Evolutionary conservation across 92 coral and sea anemone species (phyloP).

Genomic region (Porites divaricata): DNA sequence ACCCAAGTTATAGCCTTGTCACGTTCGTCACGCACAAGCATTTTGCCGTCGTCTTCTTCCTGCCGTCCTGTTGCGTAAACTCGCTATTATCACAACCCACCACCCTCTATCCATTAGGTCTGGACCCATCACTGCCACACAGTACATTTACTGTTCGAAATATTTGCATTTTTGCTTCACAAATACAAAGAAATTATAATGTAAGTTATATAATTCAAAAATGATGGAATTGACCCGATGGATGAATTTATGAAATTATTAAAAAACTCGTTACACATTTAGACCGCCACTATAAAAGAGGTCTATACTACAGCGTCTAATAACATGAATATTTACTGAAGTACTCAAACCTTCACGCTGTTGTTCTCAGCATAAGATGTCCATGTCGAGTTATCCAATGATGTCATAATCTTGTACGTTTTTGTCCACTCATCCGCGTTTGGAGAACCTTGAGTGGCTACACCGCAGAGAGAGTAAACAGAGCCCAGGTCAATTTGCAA

Average conservation of each 20-base stretch:
- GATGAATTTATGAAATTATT: too few species aligned
- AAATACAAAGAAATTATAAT: too few species aligned
- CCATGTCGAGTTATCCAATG: slow-evolving; percentile 7
- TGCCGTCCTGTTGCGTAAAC: too few species aligned
- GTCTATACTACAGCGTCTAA: background rate
- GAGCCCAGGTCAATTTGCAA: slow-evolving; percentile 49
- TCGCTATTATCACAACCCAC: too few species aligned
- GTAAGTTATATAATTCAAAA: too few species aligned
- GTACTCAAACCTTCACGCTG: background rate
- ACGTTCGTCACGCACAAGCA: too few species aligned
- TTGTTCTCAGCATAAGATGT: slow-evolving; percentile 1
- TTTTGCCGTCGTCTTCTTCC: too few species aligned
- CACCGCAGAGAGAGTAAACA: slow-evolving; percentile 30
- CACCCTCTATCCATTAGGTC: too few species aligned
- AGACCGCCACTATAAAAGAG: too few species aligned
- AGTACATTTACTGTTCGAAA: background rate
- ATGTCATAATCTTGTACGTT: slow-evolving; percentile 12
- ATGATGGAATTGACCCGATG: background rate
- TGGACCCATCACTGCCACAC: background rate
- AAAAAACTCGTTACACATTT: background rate
- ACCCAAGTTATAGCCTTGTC: too few species aligned
- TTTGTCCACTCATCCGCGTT: slow-evolving; percentile 30
- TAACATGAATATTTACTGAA: background rate
- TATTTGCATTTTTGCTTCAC: background rate
- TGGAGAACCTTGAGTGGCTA: slow-evolving; percentile 49